Conservation (phyloP, 2,113 vertebrate species). For the Siniperca knerii region DNA sequence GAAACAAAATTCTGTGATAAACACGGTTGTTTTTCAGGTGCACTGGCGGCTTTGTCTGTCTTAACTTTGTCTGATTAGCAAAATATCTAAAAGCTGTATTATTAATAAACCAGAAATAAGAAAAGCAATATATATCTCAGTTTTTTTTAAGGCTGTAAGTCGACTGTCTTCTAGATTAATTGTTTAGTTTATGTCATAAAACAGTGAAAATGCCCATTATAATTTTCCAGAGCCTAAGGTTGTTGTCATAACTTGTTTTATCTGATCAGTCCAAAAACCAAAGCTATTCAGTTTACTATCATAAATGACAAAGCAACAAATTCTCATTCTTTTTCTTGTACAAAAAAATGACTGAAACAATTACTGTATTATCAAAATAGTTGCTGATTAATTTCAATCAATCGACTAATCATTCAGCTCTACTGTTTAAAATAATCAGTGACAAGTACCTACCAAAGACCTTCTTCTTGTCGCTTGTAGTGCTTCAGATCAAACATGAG, state of each 20-base stretch:
- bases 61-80: neutral
- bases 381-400: neutral
- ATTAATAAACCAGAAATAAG: neutral
- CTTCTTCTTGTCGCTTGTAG: neutral
- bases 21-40: neutral
- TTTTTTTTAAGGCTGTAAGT: neutral
- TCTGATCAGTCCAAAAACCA: neutral
- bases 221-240: no score
- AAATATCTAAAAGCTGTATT: neutral
- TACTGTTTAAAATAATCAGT: neutral
- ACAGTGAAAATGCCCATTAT: neutral
- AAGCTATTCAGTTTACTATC: neutral
- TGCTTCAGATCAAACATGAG: conserved; percentile 28
- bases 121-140: neutral
- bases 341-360: neutral
- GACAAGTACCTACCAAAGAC: conserved; percentile 42
- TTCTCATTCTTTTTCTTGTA: neutral
- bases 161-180: neutral
- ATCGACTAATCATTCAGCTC: neutral
- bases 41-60: neutral
- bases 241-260: neutral
- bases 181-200: neutral
- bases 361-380: neutral
- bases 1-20: neutral
- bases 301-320: neutral